Evolutionary conservation across 2,888 invertebrate species (phyloP).

Genomic region (Ectobius pallidus): DNA sequence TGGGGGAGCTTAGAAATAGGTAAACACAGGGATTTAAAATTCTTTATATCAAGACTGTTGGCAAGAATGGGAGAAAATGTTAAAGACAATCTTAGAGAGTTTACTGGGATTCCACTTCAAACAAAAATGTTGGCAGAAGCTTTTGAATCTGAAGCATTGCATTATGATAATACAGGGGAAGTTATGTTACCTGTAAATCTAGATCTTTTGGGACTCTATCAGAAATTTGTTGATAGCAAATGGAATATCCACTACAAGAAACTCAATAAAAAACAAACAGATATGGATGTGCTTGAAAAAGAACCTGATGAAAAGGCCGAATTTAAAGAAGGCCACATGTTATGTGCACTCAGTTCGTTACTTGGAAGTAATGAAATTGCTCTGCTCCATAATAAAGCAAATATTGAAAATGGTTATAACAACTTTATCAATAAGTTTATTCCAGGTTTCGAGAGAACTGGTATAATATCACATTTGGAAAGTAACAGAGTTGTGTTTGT

Average conservation of each 20-base stretch:
- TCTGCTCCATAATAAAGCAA: not conserved
- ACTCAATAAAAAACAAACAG: conserved; percentile 15
- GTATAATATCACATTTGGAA: conserved; percentile 18
- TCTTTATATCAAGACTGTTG: not conserved
- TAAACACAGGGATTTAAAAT: not conserved
- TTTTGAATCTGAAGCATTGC: conserved; percentile 24
- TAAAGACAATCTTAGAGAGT: too few species aligned
- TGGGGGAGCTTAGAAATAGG: not conserved
- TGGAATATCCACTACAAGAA: conserved; percentile 22
- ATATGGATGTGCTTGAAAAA: not conserved
- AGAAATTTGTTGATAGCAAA: conserved; percentile 27
- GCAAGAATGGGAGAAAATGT: not conserved
- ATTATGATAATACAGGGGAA: not conserved
- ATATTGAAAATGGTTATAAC: not conserved
- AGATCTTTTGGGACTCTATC: conserved; percentile 26
- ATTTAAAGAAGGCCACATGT: conserved; percentile 28
- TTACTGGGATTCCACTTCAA: conserved; percentile 33
- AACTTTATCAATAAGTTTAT: not conserved
- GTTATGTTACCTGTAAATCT: conserved; percentile 12
- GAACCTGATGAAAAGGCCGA: too few species aligned
- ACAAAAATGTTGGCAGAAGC: conserved; percentile 33
- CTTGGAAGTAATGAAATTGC: conserved; percentile 5
- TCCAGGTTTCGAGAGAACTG: conserved; percentile 28
- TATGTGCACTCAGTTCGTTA: conserved; percentile 15
- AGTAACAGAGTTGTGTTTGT: conserved; percentile 33